Percentiles rank a stretch among this genome's conserved stretches.
These are phyloP conservation scores for Hyperopisus bebe DNA, from an alignment of 2,113 vertebrate genomes.

Conservation along the genomic window DNA sequence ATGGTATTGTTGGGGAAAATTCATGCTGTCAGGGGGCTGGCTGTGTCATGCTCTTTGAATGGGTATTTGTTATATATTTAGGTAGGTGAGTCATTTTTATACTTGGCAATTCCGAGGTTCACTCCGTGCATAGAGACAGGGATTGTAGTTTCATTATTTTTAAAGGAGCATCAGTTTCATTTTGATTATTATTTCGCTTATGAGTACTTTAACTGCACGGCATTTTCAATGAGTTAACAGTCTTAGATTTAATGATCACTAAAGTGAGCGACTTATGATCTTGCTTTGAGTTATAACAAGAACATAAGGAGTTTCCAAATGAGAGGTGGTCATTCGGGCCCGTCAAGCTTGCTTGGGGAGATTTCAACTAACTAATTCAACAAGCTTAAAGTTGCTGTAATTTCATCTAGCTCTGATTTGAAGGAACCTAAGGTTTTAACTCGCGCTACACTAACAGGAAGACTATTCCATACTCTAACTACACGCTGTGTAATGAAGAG, in stretches of 20 bases:
- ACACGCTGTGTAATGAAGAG: too few species aligned
- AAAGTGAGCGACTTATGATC: background rate
- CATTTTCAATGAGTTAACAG: background rate
- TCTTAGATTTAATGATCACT: background rate
- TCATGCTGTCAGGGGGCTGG: background rate
- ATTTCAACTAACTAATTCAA: too few species aligned
- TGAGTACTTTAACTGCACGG: background rate
- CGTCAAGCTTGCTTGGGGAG: too few species aligned
- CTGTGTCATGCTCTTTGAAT: background rate
- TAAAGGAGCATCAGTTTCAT: background rate
- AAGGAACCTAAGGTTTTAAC: too few species aligned
- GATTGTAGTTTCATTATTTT: background rate
- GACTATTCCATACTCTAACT: too few species aligned
- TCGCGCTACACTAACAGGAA: too few species aligned
- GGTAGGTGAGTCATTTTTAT: background rate
- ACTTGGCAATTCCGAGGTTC: background rate
- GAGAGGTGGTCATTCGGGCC: too few species aligned
- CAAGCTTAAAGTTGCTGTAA: too few species aligned
- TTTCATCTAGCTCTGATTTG: too few species aligned
- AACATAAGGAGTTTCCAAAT: too few species aligned
- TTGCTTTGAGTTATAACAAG: background rate
- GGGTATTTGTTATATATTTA: slow-evolving; percentile 1
- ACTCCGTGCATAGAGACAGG: background rate
- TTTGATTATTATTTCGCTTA: background rate
- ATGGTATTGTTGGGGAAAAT: background rate